Evolutionary conservation across 1,140 invertebrate genomes (phyloP).

Genomic region (Mizuhopecten yessoensis): DNA sequence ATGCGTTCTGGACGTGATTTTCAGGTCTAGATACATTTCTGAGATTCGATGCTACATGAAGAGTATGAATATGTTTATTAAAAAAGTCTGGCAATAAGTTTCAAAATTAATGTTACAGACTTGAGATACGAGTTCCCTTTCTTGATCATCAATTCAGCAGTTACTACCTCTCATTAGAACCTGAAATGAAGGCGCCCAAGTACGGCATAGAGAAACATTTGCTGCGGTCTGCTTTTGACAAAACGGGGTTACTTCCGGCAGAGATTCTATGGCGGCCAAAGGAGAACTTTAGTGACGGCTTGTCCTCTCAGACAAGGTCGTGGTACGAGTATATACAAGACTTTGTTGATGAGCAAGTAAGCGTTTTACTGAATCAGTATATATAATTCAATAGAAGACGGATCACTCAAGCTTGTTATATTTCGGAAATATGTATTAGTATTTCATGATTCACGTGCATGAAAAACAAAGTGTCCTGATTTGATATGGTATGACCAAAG

Average conservation of each 20-base stretch:
- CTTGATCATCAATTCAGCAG: constrained; percentile 91
- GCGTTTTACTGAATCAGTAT: too few species aligned
- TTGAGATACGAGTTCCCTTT: constrained; percentile 94
- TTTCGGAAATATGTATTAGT: too few species aligned
- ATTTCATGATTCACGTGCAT: too few species aligned
- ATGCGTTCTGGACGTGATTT: too few species aligned
- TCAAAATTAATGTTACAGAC: constrained; percentile 85
- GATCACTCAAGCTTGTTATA: too few species aligned
- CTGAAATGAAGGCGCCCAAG: constrained; percentile 88
- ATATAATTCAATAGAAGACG: too few species aligned
- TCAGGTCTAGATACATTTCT: too few species aligned
- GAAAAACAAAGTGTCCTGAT: too few species aligned
- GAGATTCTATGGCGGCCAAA: constrained; percentile 96
- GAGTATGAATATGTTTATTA: too few species aligned
- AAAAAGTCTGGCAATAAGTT: too few species aligned
- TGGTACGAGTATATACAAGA: constrained; percentile 91
- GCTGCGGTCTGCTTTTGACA: constrained; percentile 89
- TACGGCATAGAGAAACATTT: constrained; percentile 93
- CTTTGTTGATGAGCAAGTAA: constrained; percentile 87
- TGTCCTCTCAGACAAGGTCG: constrained; percentile 91
- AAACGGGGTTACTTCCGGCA: constrained; percentile 88
- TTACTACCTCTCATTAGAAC: constrained; percentile 86
- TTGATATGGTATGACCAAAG: too few species aligned
- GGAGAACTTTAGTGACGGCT: constrained; percentile 93
- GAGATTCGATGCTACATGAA: too few species aligned